Conservation (phyloP, 2,113 vertebrate genomes). For the Parus major region DNA sequence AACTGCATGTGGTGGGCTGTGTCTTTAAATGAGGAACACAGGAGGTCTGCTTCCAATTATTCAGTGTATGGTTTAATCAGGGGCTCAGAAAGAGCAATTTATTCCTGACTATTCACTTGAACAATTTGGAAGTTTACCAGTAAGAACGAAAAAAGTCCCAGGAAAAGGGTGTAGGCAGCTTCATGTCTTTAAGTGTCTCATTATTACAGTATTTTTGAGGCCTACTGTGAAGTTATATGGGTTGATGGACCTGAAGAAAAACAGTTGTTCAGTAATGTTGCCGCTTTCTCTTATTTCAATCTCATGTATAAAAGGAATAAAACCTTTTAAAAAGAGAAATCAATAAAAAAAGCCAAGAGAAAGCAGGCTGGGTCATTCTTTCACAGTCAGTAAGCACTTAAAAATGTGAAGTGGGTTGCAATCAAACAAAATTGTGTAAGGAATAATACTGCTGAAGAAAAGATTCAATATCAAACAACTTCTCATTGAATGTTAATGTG, state of each 20-base stretch:
- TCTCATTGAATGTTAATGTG: constrained; percentile 19
- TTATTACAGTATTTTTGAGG: background rate
- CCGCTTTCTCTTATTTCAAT: background rate
- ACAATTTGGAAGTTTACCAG: constrained; percentile 40
- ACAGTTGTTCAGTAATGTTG: constrained; percentile 20
- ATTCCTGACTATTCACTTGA: constrained; percentile 35
- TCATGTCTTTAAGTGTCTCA: background rate
- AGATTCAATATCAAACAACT: constrained; percentile 34
- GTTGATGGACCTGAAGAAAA: constrained; percentile 19
- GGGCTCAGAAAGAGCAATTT: constrained; percentile 31
- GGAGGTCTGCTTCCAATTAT: background rate
- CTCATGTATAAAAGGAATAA: constrained; percentile 9
- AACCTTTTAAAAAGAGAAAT: constrained; percentile 2
- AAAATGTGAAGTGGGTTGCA: constrained; percentile 47
- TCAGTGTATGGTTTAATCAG: background rate
- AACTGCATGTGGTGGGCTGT: background rate
- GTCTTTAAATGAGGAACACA: background rate
- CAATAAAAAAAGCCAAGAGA: constrained; percentile 28
- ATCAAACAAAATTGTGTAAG: constrained; percentile 41
- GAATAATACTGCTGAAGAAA: constrained; percentile 37
- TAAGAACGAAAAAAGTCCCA: constrained; percentile 28
- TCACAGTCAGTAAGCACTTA: constrained; percentile 25
- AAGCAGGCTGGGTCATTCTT: background rate
- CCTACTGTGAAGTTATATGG: background rate
- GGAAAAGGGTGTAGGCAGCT: constrained; percentile 30